Evolutionary conservation across 2,113 vertebrate genomes (phyloP).

Genomic region (Aplodontia rufa): DNA sequence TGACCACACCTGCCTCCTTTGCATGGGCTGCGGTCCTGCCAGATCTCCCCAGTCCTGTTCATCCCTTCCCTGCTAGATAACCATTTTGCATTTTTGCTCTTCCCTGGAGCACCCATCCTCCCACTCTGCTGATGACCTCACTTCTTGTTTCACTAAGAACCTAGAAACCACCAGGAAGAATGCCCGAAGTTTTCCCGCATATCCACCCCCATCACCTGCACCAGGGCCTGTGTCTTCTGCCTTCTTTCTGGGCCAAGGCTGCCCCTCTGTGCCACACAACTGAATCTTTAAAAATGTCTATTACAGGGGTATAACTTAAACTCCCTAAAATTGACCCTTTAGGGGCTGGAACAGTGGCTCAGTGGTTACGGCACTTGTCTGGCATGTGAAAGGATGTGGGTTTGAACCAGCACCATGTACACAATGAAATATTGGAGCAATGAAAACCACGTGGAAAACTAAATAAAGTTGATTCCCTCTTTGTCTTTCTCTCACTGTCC

Average conservation of each 20-base stretch:
- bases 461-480: too few relatives aligned
- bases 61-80: not conserved
- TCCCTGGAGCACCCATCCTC: not conserved
- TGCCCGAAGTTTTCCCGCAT: rapidly evolving
- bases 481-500: too few relatives aligned
- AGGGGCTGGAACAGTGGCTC: too few relatives aligned
- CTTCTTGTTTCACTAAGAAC: not conserved
- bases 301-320: not conserved
- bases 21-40: not conserved
- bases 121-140: not conserved
- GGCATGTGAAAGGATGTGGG: too few relatives aligned
- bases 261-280: not conserved
- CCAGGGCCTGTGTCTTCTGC: not conserved
- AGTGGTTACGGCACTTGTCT: too few relatives aligned
- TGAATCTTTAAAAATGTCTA: not conserved
- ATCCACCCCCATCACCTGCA: rapidly evolving
- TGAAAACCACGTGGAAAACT: too few relatives aligned
- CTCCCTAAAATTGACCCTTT: not conserved
- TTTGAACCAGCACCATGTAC: too few relatives aligned
- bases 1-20: too few relatives aligned
- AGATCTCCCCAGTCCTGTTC: not conserved
- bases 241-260: not conserved
- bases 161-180: not conserved
- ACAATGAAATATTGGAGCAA: too few relatives aligned
- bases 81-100: not conserved